Percentiles rank a stretch among this genome's conserved stretches.
Conservation (phyloP, 1,140 invertebrate species). For the Nebria ingens region DNA sequence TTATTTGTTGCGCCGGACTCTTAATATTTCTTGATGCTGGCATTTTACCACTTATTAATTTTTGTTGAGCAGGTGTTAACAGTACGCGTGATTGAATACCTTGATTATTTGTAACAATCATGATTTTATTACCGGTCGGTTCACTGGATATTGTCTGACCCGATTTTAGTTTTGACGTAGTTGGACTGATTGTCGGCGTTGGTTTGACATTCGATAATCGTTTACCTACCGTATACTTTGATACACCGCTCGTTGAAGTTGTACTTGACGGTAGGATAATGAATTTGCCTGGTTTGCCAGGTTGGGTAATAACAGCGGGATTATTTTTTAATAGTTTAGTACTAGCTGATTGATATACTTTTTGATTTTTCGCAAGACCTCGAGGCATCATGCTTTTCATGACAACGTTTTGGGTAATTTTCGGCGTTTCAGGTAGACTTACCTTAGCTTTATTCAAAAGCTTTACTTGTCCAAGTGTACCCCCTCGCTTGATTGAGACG, state of each 20-base stretch:
- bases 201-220: constrained; percentile 33
- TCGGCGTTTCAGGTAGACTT: neutral
- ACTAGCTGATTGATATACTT: constrained; percentile 15
- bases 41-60: constrained; percentile 40
- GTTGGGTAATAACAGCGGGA: constrained; percentile 24
- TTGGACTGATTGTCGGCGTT: constrained; percentile 27
- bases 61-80: constrained; percentile 45
- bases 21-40: constrained; percentile 35
- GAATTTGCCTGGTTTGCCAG: constrained; percentile 44
- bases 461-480: constrained; percentile 13
- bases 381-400: neutral
- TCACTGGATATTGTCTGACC: constrained; percentile 24
- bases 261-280: constrained; percentile 43
- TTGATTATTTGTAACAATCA: constrained; percentile 48
- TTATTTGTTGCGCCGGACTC: constrained; percentile 24
- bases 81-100: constrained; percentile 43
- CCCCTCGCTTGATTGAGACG: constrained; percentile 5
- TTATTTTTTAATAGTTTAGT: constrained; percentile 21
- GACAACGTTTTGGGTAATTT: neutral
- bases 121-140: constrained; percentile 37
- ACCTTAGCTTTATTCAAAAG: constrained; percentile 15
- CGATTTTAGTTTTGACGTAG: constrained; percentile 20
- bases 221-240: constrained; percentile 24
- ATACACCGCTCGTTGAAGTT: constrained; percentile 16
- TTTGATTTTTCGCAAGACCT: constrained; percentile 10